Evolutionary conservation across 2,113 vertebrate genomes (phyloP), one percentile per base, ranked within the genome.

Genomic region (Hippoglossus stenolepis): DNA sequence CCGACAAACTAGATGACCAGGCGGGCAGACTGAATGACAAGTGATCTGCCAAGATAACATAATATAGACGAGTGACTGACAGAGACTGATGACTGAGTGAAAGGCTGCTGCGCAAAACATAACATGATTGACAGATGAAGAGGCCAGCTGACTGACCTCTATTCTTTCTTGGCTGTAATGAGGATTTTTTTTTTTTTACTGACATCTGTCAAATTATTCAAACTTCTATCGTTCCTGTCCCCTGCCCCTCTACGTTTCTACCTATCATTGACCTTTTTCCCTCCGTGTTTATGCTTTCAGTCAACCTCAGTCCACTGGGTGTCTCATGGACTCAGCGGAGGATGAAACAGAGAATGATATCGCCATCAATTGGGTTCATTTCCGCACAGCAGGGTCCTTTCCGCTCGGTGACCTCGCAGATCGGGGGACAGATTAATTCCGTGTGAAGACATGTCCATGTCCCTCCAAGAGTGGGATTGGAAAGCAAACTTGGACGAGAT

Each of bases 401-500:
- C 80, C 58, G 40, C 73, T 72, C 18, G 2, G 53, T 26, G 70
- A 70, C 77, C 70, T 71, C 54, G 23, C 23, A 65, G 75, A 89
- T 87, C 77, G 71, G 62, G 80, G 80, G 77, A 73, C 69, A 77
- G 83, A 88, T 84, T 82, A 73, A 81, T 85, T 84, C 72, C 3
- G 28, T 13, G 28, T 17, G 38, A 73, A 59, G 75, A 85, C 87
- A 86, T 89, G 78, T 87, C 87, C 85, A 82, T 78, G 66, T 79
- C 71, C 81, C 64, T 83, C 70, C 63, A 76, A 75, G 65, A 79
- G 77, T 51, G 62, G 79, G 76, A 84, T 58, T 83, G 80, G 74
- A 90, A 83, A 85, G 76, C 73, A 57, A n/a, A n/a, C 38, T 79
- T 43, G 61, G 72, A 82, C 86, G 77, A 62, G 82, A 83, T 79